A percentile compares a stretch with the other conserved stretches of the same genome.
These are phyloP conservation scores for Micrasema longulum DNA, from an alignment of 1,140 invertebrate genomes.

Conservation along the genomic window DNA sequence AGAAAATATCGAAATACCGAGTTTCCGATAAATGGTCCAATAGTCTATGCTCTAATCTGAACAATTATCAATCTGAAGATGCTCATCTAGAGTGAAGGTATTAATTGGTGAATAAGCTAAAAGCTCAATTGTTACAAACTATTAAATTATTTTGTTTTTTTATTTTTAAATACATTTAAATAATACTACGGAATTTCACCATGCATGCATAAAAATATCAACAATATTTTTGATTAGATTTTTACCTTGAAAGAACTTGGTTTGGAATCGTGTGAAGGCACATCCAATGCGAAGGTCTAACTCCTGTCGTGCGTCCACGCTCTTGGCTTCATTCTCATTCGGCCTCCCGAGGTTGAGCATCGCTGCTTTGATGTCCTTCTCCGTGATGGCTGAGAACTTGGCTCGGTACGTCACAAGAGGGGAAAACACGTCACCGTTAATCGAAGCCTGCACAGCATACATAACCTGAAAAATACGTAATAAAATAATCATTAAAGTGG, in stretches of 20 bases:
- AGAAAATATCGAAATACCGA: too few relatives aligned
- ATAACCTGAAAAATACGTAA: conserved; percentile 96
- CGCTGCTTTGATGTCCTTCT: conserved; percentile 96
- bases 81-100: too few relatives aligned
- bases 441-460: conserved; percentile 73
- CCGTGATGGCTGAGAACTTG: conserved; percentile 97
- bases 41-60: too few relatives aligned
- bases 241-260: conserved; percentile 92
- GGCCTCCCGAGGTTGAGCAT: conserved; percentile 89
- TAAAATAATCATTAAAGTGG: too few relatives aligned
- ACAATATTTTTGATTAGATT: not conserved
- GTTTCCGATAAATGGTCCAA: too few relatives aligned
- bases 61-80: too few relatives aligned
- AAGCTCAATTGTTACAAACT: too few relatives aligned
- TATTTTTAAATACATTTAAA: too few relatives aligned
- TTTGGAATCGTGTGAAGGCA: conserved; percentile 98
- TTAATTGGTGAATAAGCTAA: too few relatives aligned
- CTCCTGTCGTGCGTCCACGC: conserved; percentile 98
- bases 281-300: conserved; percentile 98
- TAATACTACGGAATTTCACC: too few relatives aligned
- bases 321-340: conserved; percentile 97
- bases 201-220: too few relatives aligned
- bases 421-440: conserved; percentile 72
- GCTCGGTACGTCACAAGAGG: conserved; percentile 82
- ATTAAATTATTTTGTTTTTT: too few relatives aligned